These are phyloP conservation scores for Stichodactyla mertensii DNA, from an alignment of 64 coral and sea anemone species.

Conservation along the genomic window DNA sequence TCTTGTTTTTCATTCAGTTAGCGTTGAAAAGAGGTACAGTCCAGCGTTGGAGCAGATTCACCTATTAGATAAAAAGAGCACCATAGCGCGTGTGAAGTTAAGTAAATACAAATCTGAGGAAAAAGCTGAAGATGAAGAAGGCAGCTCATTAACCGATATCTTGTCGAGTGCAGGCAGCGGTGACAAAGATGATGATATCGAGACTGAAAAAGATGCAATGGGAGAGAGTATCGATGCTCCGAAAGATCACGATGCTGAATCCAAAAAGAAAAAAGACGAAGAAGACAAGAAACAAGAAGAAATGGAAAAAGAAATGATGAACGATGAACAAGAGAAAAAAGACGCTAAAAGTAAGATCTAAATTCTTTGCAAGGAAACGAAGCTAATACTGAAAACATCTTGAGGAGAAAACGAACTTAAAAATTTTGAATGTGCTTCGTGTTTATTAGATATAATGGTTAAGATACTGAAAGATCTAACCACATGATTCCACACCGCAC, in stretches of 20 bases:
- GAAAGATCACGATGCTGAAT: conserved; percentile 8
- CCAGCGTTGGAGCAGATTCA: conserved; percentile 34
- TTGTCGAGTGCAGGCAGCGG: background rate
- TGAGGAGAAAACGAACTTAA: too few species aligned
- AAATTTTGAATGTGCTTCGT: too few species aligned
- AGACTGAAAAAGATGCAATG: conserved; percentile 6
- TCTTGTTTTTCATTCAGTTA: conserved; percentile 3
- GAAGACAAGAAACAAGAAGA: background rate
- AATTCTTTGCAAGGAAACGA: too few species aligned
- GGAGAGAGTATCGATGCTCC: conserved; percentile 14
- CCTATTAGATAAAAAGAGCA: conserved; percentile 42
- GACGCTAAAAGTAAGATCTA: conserved; percentile 1
- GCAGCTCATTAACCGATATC: background rate
- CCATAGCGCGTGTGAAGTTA: conserved; percentile 29
- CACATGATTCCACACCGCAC: too few species aligned
- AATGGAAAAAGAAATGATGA: background rate
- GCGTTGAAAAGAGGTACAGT: background rate
- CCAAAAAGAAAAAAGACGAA: background rate
- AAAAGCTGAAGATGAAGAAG: conserved; percentile 22
- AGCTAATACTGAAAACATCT: too few species aligned
- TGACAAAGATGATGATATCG: conserved; percentile 24
- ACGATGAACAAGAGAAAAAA: background rate
- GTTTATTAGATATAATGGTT: too few species aligned
- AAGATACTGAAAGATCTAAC: too few species aligned
- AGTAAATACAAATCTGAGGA: conserved; percentile 4